phyloP scores from a whole-genome alignment of 2,113 vertebrate species.

The Hyla sarda region DNA sequence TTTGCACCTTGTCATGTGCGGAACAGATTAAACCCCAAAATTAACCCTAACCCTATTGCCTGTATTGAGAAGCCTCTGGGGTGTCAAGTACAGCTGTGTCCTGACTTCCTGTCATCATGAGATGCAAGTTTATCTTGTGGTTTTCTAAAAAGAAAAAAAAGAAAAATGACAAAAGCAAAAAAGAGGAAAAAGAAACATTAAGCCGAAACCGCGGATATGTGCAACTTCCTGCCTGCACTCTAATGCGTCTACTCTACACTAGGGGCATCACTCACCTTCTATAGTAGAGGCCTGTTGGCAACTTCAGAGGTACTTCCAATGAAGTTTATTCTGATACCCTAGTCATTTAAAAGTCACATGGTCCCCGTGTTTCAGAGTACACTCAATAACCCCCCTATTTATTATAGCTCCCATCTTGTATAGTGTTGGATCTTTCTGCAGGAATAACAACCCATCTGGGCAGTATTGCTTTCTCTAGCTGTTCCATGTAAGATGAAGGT shows the following conservation, averaged over 20 bases:
- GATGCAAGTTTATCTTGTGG: background rate
- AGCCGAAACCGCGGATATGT: conserved; percentile 52
- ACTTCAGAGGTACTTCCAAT: background rate
- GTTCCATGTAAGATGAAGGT: too few species aligned
- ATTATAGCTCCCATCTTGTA: too few species aligned
- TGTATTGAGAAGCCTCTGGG: too few species aligned
- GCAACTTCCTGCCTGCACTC: conserved; percentile 13
- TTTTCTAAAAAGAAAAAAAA: background rate
- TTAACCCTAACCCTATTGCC: too few species aligned
- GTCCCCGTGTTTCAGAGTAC: too few species aligned
- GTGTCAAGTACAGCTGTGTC: background rate
- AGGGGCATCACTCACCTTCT: background rate
- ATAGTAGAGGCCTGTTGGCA: background rate
- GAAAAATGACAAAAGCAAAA: conserved; percentile 50
- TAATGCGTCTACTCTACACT: background rate
- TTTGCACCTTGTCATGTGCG: too few species aligned
- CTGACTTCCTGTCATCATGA: background rate
- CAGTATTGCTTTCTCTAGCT: too few species aligned
- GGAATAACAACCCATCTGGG: too few species aligned
- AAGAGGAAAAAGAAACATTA: conserved; percentile 26
- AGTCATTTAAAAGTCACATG: background rate
- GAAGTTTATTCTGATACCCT: background rate
- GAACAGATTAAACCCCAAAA: too few species aligned
- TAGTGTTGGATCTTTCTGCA: too few species aligned
- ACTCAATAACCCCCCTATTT: too few species aligned